Evolutionary conservation across 2,797 vertebrate genomes (phyloP).

Genomic region (Hafferia zeledoni): DNA sequence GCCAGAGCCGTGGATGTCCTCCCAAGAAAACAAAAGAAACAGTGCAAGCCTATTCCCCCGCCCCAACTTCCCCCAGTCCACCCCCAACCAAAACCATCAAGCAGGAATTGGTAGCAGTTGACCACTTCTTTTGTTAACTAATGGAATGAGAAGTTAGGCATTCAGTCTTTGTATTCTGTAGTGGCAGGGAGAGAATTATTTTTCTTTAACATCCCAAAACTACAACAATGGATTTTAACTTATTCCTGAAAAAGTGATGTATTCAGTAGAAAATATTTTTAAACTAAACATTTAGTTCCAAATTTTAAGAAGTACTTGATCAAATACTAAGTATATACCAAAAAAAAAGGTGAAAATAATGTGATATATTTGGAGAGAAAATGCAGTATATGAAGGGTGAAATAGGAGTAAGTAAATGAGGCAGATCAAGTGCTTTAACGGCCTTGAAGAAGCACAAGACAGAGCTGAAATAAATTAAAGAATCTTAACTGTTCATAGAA

Average conservation of each 20-base stretch:
- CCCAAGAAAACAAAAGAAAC: too few relatives aligned
- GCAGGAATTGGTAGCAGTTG: too few relatives aligned
- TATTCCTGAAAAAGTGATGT: not conserved
- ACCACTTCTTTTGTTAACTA: too few relatives aligned
- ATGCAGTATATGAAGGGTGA: constrained; percentile 47
- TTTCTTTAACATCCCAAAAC: too few relatives aligned
- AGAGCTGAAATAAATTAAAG: not conserved
- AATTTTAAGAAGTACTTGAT: constrained; percentile 16
- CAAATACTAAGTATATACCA: not conserved
- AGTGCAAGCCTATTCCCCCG: too few relatives aligned
- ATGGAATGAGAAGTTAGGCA: too few relatives aligned
- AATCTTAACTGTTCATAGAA: not conserved
- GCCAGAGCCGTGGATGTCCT: too few relatives aligned
- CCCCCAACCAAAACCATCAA: too few relatives aligned
- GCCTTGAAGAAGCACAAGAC: not conserved
- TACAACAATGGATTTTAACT: not conserved
- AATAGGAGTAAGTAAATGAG: constrained; percentile 50
- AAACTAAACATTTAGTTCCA: not conserved
- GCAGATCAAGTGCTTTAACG: constrained; percentile 12
- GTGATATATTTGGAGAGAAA: not conserved
- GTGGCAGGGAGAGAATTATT: too few relatives aligned
- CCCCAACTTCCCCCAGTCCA: too few relatives aligned
- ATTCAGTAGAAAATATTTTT: not conserved
- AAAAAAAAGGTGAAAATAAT: not conserved
- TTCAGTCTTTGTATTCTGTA: too few relatives aligned